These are phyloP conservation scores for Spea hammondii DNA, from an alignment of 2,797 vertebrate species.

Conservation along the genomic window DNA sequence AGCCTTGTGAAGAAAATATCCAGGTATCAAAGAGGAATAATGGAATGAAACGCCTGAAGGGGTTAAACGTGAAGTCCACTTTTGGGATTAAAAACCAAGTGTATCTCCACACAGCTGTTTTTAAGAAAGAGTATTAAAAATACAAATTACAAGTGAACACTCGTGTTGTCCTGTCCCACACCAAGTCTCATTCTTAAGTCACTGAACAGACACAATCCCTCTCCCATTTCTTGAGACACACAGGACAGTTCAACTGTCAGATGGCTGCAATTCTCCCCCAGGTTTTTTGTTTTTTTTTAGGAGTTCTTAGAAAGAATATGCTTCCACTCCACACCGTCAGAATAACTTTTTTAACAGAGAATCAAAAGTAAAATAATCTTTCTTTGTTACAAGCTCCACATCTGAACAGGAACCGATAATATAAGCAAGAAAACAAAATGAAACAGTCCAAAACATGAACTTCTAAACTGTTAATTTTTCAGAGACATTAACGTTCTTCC, in stretches of 20 bases:
- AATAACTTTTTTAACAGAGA: conserved; percentile 28
- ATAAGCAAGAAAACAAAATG: conserved; percentile 22
- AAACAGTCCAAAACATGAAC: conserved; percentile 31
- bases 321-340: conserved; percentile 35
- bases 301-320: conserved; percentile 42
- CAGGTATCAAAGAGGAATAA: conserved; percentile 78
- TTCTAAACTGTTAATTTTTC: conserved; percentile 24
- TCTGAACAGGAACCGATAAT: conserved; percentile 30
- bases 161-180: conserved; percentile 44
- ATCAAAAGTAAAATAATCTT: conserved; percentile 26
- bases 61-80: conserved; percentile 74
- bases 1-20: conserved; percentile 74
- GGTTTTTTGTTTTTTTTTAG: conserved; percentile 3
- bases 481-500: conserved; percentile 17
- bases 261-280: conserved; percentile 48
- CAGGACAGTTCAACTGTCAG: conserved; percentile 37
- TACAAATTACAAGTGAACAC: conserved; percentile 80
- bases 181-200: conserved; percentile 12
- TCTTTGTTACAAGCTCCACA: conserved; percentile 30
- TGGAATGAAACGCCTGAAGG: conserved; percentile 77
- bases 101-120: conserved; percentile 73
- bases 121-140: conserved; percentile 85
- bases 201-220: conserved; percentile 29
- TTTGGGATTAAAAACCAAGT: conserved; percentile 73
- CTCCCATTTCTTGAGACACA: conserved; percentile 18